phyloP scores from a whole-genome alignment of 2,113 vertebrate species.

The Cromileptes altivelis region DNA sequence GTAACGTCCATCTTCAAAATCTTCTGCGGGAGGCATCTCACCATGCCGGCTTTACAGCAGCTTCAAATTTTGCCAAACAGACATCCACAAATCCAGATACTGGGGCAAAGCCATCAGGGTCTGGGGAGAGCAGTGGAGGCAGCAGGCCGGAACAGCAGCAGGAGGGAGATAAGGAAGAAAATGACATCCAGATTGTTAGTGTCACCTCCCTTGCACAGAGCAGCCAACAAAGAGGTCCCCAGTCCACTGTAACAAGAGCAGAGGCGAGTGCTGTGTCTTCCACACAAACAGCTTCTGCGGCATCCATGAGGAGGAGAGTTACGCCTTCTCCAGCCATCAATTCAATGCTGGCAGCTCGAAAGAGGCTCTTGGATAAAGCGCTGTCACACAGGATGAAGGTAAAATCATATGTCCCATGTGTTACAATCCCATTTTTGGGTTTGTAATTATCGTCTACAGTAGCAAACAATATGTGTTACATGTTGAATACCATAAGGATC shows the following conservation, averaged over 20 bases:
- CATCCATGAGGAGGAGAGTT: slow-evolving; percentile 62
- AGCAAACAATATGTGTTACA: background rate
- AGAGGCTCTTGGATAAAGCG: slow-evolving; percentile 85
- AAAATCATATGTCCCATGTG: slow-evolving; percentile 1
- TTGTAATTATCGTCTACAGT: background rate
- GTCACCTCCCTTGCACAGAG: slow-evolving; percentile 84
- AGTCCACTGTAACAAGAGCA: slow-evolving; percentile 48
- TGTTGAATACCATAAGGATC: background rate
- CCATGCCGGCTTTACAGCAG: slow-evolving; percentile 57
- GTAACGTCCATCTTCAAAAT: slow-evolving; percentile 79
- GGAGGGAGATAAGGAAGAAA: slow-evolving; percentile 63
- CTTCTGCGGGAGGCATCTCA: slow-evolving; percentile 69
- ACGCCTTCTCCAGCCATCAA: slow-evolving; percentile 75
- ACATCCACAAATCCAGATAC: slow-evolving; percentile 45
- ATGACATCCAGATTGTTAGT: slow-evolving; percentile 84
- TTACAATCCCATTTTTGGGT: background rate
- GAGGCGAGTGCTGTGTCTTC: slow-evolving; percentile 49
- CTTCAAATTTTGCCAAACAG: slow-evolving; percentile 63
- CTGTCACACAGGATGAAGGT: slow-evolving; percentile 86
- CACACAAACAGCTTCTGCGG: slow-evolving; percentile 48
- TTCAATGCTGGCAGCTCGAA: slow-evolving; percentile 84
- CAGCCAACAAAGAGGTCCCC: slow-evolving; percentile 48
- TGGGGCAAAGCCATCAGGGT: background rate
- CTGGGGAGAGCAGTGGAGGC: background rate
- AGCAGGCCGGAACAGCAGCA: slow-evolving; percentile 54